phyloP scores from a whole-genome alignment of 2,113 vertebrate species.

The Ovibos moschatus region DNA sequence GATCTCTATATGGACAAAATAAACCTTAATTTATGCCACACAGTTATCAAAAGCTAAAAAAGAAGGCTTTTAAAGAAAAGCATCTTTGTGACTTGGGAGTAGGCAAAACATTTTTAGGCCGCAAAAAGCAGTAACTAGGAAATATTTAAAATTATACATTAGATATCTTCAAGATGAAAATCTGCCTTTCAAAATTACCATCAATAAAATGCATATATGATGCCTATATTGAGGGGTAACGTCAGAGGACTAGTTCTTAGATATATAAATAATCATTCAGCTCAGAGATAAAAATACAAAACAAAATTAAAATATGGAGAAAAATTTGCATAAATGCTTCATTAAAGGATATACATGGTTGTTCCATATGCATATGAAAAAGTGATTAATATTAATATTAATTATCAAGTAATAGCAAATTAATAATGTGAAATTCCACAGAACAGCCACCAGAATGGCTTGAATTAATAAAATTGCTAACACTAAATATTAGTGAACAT shows the following conservation, averaged over 20 bases:
- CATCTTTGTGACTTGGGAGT: not conserved
- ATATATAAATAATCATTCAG: not conserved
- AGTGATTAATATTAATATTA: not conserved
- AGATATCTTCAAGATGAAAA: not conserved
- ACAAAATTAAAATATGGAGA: not conserved
- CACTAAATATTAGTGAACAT: not conserved
- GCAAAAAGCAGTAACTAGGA: not conserved
- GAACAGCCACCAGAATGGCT: not conserved
- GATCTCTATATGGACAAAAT: not conserved
- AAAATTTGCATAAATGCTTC: not conserved
- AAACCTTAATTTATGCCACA: not conserved
- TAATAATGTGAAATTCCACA: not conserved
- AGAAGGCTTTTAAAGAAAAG: not conserved
- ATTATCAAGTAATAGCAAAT: not conserved
- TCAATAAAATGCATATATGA: not conserved
- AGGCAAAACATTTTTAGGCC: not conserved
- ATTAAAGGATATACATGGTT: not conserved
- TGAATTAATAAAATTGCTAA: not conserved
- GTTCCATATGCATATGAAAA: not conserved
- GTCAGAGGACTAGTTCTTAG: not conserved
- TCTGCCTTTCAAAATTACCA: not conserved
- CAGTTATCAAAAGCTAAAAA: not conserved
- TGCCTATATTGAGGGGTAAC: not conserved
- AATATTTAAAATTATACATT: not conserved
- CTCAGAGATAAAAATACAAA: not conserved